A percentile compares a stretch with the other conserved stretches of the same genome.
These are phyloP conservation scores for Tillus elongatus DNA, from an alignment of 2,888 invertebrate species.

Conservation along the genomic window DNA sequence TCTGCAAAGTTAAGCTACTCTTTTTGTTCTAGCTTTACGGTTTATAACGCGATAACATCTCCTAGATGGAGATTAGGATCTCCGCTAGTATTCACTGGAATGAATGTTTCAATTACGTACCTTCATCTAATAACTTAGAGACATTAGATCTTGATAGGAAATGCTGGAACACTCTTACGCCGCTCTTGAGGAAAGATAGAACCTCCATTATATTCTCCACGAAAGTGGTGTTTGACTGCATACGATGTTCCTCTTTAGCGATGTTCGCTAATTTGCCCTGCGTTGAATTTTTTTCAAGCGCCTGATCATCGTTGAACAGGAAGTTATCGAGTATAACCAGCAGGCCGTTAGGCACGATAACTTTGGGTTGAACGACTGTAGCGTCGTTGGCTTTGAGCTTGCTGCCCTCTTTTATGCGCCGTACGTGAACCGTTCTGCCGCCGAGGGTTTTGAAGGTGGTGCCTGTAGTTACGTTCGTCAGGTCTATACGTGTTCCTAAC, in stretches of 20 bases:
- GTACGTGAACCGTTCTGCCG: slow-evolving; percentile 39
- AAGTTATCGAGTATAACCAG: slow-evolving; percentile 42
- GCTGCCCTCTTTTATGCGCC: slow-evolving; percentile 31
- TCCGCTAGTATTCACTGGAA: no score
- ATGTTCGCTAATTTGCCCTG: slow-evolving; percentile 21
- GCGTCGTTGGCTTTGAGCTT: slow-evolving; percentile 41
- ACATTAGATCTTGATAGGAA: slow-evolving; percentile 54
- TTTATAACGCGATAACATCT: no score
- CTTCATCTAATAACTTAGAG: slow-evolving; percentile 47
- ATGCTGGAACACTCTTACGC: slow-evolving; percentile 55
- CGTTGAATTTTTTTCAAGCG: slow-evolving; percentile 19
- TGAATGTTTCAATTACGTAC: no score
- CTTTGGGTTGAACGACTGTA: slow-evolving; percentile 37
- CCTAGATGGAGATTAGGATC: no score
- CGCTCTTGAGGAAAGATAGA: slow-evolving; percentile 52
- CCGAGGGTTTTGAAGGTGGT: slow-evolving; percentile 43
- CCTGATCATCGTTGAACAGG: slow-evolving; percentile 38
- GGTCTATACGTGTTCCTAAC: slow-evolving; percentile 47
- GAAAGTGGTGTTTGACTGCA: slow-evolving; percentile 31
- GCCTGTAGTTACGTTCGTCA: slow-evolving; percentile 43
- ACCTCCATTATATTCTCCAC: slow-evolving; percentile 46
- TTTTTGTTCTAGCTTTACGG: no score
- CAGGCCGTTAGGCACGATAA: slow-evolving; percentile 41
- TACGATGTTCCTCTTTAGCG: slow-evolving; percentile 27
- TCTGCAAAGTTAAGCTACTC: no score